Conservation (phyloP, 2,888 invertebrate genomes). For the Caenorhabditis sinica region DNA sequence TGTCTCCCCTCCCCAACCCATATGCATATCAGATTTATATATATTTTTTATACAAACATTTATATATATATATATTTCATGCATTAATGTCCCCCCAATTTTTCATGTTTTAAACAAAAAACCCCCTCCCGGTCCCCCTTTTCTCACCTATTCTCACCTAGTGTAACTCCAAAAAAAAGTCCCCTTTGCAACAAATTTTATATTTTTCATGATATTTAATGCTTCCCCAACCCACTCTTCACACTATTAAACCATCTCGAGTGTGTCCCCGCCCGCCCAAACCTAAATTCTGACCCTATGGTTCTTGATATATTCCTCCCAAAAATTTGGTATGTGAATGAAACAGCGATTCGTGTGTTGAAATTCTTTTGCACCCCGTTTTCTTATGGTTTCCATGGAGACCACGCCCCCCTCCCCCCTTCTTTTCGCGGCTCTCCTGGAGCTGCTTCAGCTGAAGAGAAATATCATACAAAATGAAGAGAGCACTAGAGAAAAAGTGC, state of each 20-base stretch:
- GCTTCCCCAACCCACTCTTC: conserved; percentile 17
- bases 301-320: conserved; percentile 24
- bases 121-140: background rate
- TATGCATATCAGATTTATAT: background rate
- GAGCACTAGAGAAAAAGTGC: no score
- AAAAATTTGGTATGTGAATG: conserved; percentile 52
- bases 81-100: conserved; percentile 12
- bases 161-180: conserved; percentile 32
- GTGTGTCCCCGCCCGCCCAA: conserved; percentile 15
- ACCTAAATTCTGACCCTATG: no score
- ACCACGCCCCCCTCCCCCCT: background rate
- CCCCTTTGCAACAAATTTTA: conserved; percentile 11
- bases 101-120: conserved; percentile 47
- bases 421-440: background rate
- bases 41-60: background rate
- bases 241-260: conserved; percentile 44
- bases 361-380: conserved; percentile 1
- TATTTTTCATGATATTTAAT: conserved; percentile 35
- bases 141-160: conserved; percentile 37
- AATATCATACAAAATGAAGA: background rate
- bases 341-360: conserved; percentile 45
- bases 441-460: background rate
- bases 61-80: conserved; percentile 16
- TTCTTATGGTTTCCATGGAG: conserved; percentile 25
- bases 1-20: background rate